A percentile compares a stretch with the other conserved stretches of the same genome.
These are phyloP conservation scores for Spea hammondii DNA, from an alignment of 2,797 vertebrate genomes.

Conservation along the genomic window DNA sequence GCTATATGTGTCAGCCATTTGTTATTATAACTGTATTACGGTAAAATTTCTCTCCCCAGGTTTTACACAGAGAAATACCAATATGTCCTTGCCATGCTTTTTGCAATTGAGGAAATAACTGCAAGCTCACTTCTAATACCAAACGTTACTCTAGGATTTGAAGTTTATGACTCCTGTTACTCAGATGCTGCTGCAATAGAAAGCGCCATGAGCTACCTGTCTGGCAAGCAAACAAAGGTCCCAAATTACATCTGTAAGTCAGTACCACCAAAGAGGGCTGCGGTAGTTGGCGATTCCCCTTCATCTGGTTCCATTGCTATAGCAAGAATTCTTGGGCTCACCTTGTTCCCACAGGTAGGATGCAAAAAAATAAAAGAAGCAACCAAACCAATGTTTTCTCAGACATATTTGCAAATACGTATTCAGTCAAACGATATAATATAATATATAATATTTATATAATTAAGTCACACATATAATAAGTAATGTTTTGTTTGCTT, in stretches of 20 bases:
- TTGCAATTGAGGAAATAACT: slow-evolving; percentile 36
- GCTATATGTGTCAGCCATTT: too few relatives aligned
- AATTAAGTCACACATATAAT: too few relatives aligned
- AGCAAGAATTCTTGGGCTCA: slow-evolving; percentile 37
- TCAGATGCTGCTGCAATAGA: slow-evolving; percentile 25
- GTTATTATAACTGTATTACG: too few relatives aligned
- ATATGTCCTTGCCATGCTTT: slow-evolving; percentile 39
- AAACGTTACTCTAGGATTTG: slow-evolving; percentile 31
- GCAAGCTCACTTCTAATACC: slow-evolving; percentile 2
- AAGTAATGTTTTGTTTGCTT: too few relatives aligned
- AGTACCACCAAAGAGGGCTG: slow-evolving; percentile 9
- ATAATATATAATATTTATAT: too few relatives aligned
- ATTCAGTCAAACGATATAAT: too few relatives aligned
- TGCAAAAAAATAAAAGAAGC: neutral
- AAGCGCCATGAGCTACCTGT: slow-evolving; percentile 27
- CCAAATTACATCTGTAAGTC: slow-evolving; percentile 40
- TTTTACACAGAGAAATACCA: slow-evolving; percentile 49
- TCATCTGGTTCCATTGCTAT: slow-evolving; percentile 36
- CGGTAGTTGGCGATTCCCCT: slow-evolving; percentile 41
- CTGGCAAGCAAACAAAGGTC: slow-evolving; percentile 28
- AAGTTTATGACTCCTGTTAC: slow-evolving; percentile 44
- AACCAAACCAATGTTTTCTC: too few relatives aligned
- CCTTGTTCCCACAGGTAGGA: slow-evolving; percentile 45
- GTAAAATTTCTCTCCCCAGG: neutral
- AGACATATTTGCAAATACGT: too few relatives aligned